Percentiles rank a stretch among this genome's conserved stretches.
phyloP scores from a whole-genome alignment of 1,140 invertebrate species.

The Batillaria attramentaria region DNA sequence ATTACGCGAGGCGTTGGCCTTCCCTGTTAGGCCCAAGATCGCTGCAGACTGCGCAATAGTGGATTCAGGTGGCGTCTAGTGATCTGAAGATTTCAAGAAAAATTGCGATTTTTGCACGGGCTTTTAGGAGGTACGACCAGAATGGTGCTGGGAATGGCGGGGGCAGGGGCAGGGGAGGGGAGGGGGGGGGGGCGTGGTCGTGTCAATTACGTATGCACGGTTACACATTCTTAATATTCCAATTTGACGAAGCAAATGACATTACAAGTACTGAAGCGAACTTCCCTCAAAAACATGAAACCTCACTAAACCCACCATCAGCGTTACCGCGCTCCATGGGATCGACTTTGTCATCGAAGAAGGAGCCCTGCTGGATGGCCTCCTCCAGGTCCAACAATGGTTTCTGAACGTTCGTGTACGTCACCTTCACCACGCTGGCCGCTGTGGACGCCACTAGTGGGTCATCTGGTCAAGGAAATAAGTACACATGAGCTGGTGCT shows the following conservation, averaged over 20 bases:
- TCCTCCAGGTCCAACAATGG: conserved; percentile 74
- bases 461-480: conserved; percentile 9
- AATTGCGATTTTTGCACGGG: neutral
- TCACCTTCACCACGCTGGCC: conserved; percentile 77
- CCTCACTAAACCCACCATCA: neutral
- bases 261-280: neutral
- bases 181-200: neutral
- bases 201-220: too few relatives aligned
- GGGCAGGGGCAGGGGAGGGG: neutral
- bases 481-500: neutral
- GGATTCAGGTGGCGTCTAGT: too few relatives aligned
- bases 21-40: too few relatives aligned
- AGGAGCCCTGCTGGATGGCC: conserved; percentile 53
- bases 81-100: neutral
- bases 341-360: conserved; percentile 43
- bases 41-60: too few relatives aligned
- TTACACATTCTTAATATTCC: too few relatives aligned
- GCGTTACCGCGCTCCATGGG: neutral
- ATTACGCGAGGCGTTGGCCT: too few relatives aligned
- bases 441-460: conserved; percentile 75
- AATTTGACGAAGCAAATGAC: neutral
- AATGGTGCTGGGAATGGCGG: neutral
- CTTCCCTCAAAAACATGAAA: neutral
- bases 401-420: conserved; percentile 75
- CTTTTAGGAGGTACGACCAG: neutral